Evolutionary conservation across 2,113 vertebrate species (phyloP).

Genomic region (Gyps fulvus): DNA sequence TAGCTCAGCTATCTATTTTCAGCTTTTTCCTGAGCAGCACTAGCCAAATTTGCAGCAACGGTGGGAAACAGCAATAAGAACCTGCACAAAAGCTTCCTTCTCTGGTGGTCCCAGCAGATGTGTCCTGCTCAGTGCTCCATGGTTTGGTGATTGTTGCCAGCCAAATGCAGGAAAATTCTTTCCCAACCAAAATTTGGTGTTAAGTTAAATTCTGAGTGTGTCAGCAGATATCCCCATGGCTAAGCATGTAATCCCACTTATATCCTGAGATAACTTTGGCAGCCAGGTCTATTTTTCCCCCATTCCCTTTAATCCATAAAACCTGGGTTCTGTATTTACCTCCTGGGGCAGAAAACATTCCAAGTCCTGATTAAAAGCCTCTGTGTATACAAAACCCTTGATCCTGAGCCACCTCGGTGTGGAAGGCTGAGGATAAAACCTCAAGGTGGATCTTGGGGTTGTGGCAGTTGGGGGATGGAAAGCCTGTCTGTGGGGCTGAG

Average conservation of each 20-base stretch:
- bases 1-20: not conserved
- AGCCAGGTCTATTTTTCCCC: not conserved
- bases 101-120: slow-evolving; percentile 36
- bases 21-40: not conserved
- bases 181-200: slow-evolving; percentile 28
- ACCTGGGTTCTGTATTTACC: slow-evolving; percentile 12
- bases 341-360: slow-evolving; percentile 26
- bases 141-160: not conserved
- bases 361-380: slow-evolving; percentile 48
- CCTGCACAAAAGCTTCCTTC: not conserved
- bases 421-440: not conserved
- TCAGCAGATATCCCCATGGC: not conserved
- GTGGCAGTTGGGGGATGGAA: not conserved
- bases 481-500: not conserved
- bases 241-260: not conserved
- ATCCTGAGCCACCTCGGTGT: not conserved
- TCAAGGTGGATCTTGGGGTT: not conserved
- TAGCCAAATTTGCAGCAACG: not conserved
- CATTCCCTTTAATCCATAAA: slow-evolving; percentile 47
- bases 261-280: slow-evolving; percentile 9
- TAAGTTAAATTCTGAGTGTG: not conserved
- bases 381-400: not conserved
- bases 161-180: not conserved
- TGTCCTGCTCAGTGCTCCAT: not conserved
- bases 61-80: not conserved